Base-by-base conservation (phyloP, 2,113 vertebrate genomes). In the Mirza zaza region DNA sequence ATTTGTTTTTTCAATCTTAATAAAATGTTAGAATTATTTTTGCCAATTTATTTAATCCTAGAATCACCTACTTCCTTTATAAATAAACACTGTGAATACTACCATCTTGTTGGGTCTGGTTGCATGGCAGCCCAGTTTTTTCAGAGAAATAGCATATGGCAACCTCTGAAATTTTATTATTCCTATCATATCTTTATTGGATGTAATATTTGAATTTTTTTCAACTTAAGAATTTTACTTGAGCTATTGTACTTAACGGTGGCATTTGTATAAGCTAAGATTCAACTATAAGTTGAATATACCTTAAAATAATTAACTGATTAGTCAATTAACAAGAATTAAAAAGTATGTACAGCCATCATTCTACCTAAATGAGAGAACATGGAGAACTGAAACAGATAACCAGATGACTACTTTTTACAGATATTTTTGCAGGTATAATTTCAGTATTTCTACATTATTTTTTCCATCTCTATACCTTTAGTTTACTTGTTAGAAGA, bases 261-360 rank as follows among this genome's bases (percentile, higher is more conserved):
- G 42, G 3, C 7, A 39, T 91, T 25, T 92, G 5, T 65, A 48
- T 73, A 75, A 83, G 18, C 8, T 75, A 34, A 91, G 48, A 48
- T 93, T 87, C 34, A 87, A 42, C 32, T 87, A 3, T 61, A 96
- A 90, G 9, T 86, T n/a, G n/a, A 70, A 55, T 83, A 0, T 82
- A 27, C 23, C 50, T 85, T 81, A 81, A 87, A 65, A 39, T 73
- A 87, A 80, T 32, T 59, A 83, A 70, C 67, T 83, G 70, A 71
- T 61, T 77, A 92, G 75, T 27, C 45, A 83, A 70, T 82, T 90
- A 70, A 76, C 15, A 90, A 81, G 96, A 95, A 32, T 48, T 36
- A 20, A 50, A 59, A 82, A 65, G 5, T 70, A 6, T 32, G 15
- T 42, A 42, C 48, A 77, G 20, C 8, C 21, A 34, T 71, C 10